These are phyloP conservation scores for Tipula vernalis DNA, from an alignment of 2,888 invertebrate species.

Conservation along the genomic window DNA sequence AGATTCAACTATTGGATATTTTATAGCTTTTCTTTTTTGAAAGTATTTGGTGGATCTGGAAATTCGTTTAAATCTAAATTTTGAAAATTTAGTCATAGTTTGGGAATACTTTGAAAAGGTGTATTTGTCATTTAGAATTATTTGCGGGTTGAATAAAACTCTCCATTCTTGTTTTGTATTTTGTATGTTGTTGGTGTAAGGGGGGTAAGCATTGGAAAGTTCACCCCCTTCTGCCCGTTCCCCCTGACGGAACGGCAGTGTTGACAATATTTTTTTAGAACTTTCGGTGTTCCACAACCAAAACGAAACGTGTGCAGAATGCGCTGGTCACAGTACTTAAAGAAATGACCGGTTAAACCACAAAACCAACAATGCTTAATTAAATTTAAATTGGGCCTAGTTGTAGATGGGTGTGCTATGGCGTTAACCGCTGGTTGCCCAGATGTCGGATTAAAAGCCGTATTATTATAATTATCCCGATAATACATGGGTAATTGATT, in stretches of 20 bases:
- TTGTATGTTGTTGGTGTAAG: neutral
- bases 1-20: neutral
- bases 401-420: too few relatives aligned
- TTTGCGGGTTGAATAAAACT: too few relatives aligned
- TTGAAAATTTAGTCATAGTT: neutral
- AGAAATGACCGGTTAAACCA: neutral
- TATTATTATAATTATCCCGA: too few relatives aligned
- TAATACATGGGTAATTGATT: too few relatives aligned
- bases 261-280: neutral
- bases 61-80: neutral
- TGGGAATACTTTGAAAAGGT: neutral
- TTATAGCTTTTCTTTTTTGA: neutral
- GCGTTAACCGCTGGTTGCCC: too few relatives aligned
- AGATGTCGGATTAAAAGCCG: too few relatives aligned
- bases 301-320: neutral
- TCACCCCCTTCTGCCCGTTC: neutral
- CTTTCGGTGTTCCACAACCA: neutral
- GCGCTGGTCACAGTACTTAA: neutral
- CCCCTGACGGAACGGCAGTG: neutral
- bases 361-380: neutral
- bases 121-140: neutral
- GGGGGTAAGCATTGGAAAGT: neutral
- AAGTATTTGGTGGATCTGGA: neutral
- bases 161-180: too few relatives aligned
- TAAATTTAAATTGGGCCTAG: too few relatives aligned